Evolutionary conservation across 2,797 vertebrate species (phyloP).

Genomic region (Menidia menidia): DNA sequence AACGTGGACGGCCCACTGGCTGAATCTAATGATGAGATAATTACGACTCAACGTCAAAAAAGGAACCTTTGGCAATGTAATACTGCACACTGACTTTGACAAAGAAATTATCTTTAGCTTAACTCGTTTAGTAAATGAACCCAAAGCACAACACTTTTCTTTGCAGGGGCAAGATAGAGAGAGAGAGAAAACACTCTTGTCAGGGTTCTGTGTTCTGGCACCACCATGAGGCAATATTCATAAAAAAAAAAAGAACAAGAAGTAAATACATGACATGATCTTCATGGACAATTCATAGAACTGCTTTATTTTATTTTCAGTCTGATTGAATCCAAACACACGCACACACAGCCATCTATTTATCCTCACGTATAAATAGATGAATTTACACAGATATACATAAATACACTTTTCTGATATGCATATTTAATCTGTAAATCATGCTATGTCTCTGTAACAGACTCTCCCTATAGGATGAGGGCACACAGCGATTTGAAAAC

Average conservation of each 20-base stretch:
- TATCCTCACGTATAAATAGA: constrained; percentile 82
- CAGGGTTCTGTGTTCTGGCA: not conserved
- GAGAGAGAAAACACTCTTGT: no score
- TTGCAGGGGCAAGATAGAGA: no score
- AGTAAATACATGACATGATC: constrained; percentile 18
- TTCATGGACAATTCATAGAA: constrained; percentile 77
- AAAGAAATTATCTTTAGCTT: no score
- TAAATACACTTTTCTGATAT: constrained; percentile 85
- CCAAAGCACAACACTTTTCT: no score
- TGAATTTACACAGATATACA: constrained; percentile 84
- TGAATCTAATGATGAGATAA: no score
- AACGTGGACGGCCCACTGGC: no score
- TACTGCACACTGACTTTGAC: no score
- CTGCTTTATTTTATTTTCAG: constrained; percentile 82
- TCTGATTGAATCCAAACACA: constrained; percentile 80
- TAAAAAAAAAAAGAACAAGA: no score
- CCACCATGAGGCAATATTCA: not conserved
- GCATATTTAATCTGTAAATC: constrained; percentile 82
- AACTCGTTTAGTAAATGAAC: no score
- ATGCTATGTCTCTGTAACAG: constrained; percentile 82
- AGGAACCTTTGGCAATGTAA: no score
- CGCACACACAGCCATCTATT: constrained; percentile 82
- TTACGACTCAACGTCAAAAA: no score
- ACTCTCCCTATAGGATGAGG: constrained; percentile 78
- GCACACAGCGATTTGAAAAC: constrained; percentile 81